phyloP scores from a whole-genome alignment of 2,888 invertebrate genomes.

The Acanthoscelides obtectus region DNA sequence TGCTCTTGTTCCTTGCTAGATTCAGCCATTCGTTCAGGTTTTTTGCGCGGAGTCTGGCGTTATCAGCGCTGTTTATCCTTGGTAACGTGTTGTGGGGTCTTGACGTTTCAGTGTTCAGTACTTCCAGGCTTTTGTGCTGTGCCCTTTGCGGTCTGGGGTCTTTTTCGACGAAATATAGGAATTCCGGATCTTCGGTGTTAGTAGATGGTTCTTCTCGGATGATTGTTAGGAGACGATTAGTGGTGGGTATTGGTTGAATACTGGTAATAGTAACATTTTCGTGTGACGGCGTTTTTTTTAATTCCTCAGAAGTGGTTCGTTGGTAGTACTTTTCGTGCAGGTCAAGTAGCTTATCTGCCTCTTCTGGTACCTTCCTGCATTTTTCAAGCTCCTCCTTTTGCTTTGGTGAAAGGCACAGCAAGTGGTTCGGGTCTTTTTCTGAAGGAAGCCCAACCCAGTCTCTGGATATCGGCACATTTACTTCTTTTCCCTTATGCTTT shows the following conservation, averaged over 20 bases:
- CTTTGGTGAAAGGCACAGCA: conserved; percentile 69
- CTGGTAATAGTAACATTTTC: conserved; percentile 17
- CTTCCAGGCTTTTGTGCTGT: conserved; percentile 4
- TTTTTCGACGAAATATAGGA: conserved; percentile 21
- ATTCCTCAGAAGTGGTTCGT: conserved; percentile 43
- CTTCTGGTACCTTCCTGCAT: conserved; percentile 51
- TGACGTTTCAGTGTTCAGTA: background rate
- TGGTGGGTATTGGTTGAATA: conserved; percentile 28
- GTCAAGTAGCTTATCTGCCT: conserved; percentile 61
- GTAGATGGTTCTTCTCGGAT: conserved; percentile 49
- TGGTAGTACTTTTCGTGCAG: conserved; percentile 67
- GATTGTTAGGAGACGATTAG: conserved; percentile 59
- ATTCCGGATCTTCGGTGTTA: conserved; percentile 15
- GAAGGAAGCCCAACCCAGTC: conserved; percentile 61
- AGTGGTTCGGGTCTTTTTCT: conserved; percentile 55
- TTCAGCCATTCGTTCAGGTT: conserved; percentile 51
- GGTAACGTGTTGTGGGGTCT: conserved; percentile 17
- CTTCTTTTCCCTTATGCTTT: background rate
- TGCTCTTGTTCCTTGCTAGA: conserved; percentile 44
- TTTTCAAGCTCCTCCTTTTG: conserved; percentile 60
- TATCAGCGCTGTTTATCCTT: conserved; percentile 15
- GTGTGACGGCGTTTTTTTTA: conserved; percentile 9
- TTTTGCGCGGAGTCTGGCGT: conserved; percentile 39
- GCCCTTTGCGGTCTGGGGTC: conserved; percentile 8
- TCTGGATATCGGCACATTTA: conserved; percentile 4